Percentiles rank a stretch among this genome's conserved stretches.
Evolutionary conservation across 37 sponge, comb jelly and placozoan genomes (phyloP).

Genomic region (Amphimedon queenslandica): DNA sequence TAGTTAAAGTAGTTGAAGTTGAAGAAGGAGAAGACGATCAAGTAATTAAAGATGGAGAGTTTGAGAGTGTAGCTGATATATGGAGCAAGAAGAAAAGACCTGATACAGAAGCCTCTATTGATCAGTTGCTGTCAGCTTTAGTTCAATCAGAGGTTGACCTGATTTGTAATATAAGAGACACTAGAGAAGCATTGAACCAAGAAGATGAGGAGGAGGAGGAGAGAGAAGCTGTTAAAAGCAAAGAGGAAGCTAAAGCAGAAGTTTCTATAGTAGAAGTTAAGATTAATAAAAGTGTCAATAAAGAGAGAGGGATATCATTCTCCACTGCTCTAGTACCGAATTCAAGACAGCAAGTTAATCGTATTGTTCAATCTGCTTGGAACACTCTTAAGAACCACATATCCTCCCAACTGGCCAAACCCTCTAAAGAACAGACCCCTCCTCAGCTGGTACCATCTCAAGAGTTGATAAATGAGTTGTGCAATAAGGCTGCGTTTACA

Average conservation of each 20-base stretch:
- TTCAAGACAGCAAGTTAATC: not conserved
- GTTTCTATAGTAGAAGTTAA: too few species aligned
- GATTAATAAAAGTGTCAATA: too few species aligned
- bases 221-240: too few species aligned
- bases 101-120: not conserved
- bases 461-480: too few species aligned
- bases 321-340: not conserved
- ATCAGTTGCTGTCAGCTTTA: conserved; percentile 30
- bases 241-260: too few species aligned
- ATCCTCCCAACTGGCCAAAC: too few species aligned
- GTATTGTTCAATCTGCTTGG: not conserved
- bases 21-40: not conserved
- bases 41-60: not conserved
- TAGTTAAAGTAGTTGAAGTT: not conserved
- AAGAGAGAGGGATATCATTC: too few species aligned
- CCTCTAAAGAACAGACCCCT: too few species aligned
- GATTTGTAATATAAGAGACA: conserved; percentile 11
- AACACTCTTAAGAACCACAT: not conserved
- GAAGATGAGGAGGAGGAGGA: too few species aligned
- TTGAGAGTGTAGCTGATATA: not conserved
- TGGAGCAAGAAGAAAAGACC: too few species aligned
- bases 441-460: too few species aligned
- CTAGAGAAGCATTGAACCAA: not conserved
- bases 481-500: too few species aligned
- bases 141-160: conserved; percentile 27